Conservation (phyloP, 1,140 invertebrate genomes). For the Ostrea denselamellosa region DNA sequence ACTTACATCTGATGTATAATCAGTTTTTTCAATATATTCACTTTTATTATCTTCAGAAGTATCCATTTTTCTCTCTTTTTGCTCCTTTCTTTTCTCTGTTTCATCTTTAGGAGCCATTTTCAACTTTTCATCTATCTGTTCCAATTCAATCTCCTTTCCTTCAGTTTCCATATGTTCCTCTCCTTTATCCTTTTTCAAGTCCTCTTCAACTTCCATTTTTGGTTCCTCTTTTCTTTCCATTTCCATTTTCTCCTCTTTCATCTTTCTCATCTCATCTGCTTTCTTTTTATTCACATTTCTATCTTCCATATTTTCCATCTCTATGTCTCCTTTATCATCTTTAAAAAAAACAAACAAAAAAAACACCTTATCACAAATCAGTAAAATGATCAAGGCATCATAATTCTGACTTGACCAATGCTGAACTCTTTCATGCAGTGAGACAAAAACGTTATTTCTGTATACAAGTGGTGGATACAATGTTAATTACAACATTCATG, state of each 20-base stretch:
- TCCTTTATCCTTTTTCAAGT: background rate
- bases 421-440: too few species aligned
- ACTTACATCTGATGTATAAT: background rate
- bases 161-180: conserved; percentile 29
- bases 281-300: background rate
- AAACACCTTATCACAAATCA: too few species aligned
- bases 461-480: too few species aligned
- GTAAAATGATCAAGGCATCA: too few species aligned
- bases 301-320: background rate
- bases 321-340: conserved; percentile 11
- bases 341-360: background rate
- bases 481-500: too few species aligned
- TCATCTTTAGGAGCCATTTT: background rate
- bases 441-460: too few species aligned
- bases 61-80: background rate
- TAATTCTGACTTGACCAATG: too few species aligned
- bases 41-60: background rate
- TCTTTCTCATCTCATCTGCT: background rate
- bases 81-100: background rate
- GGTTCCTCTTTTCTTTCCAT: background rate
- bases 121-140: too few species aligned
- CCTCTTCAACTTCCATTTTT: background rate
- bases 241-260: background rate
- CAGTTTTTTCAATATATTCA: background rate
- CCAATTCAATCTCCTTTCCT: background rate